phyloP scores from a whole-genome alignment of 2,113 vertebrate genomes.

The Mus spicilegus region DNA sequence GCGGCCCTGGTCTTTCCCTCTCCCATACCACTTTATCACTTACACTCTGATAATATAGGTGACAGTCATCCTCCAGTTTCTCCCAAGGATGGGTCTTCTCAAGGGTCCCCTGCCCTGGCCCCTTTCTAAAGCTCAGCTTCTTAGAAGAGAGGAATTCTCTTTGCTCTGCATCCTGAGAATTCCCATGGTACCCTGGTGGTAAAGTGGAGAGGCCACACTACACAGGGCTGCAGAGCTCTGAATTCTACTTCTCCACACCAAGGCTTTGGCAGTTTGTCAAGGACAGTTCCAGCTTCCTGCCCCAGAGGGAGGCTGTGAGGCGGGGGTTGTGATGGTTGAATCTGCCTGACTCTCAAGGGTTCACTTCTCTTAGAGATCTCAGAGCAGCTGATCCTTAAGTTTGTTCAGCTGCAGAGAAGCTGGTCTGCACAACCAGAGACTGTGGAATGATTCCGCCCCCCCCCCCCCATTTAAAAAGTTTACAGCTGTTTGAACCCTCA shows the following conservation, averaged over 20 bases:
- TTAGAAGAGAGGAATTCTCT: not conserved
- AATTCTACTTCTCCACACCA: not conserved
- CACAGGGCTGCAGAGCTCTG: not conserved
- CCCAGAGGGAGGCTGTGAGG: not conserved
- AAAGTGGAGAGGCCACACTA: not conserved
- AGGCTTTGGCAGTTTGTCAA: not conserved
- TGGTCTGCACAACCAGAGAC: not conserved
- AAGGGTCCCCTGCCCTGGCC: not conserved
- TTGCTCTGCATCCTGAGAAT: not conserved
- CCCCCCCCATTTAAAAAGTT: not conserved
- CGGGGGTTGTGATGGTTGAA: not conserved
- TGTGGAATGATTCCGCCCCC: not conserved
- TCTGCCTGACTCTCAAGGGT: not conserved
- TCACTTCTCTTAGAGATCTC: not conserved
- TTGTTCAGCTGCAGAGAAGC: not conserved
- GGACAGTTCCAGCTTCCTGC: not conserved
- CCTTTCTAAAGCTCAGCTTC: not conserved
- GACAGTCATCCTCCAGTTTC: not conserved
- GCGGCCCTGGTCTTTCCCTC: not conserved
- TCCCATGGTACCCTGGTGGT: not conserved
- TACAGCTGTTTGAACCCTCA: not conserved
- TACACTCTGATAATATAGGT: not conserved
- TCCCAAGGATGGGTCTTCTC: not conserved
- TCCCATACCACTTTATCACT: not conserved
- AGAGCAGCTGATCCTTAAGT: not conserved